phyloP scores from a whole-genome alignment of 2,888 invertebrate species.

The Dusona sp. region DNA sequence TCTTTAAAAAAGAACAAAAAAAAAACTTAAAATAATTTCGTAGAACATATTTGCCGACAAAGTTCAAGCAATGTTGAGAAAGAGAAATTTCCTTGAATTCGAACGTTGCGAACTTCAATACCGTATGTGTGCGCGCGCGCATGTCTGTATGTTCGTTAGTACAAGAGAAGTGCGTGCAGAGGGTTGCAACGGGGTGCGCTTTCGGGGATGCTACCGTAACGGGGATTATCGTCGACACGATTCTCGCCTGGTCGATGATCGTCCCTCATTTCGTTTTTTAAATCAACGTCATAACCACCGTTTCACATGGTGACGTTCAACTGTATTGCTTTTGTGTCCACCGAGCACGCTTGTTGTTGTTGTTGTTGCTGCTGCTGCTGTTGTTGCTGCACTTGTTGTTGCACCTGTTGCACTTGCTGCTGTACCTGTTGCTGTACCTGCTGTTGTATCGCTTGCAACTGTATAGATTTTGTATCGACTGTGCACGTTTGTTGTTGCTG shows the following conservation, averaged over 20 bases:
- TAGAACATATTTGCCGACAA: no score
- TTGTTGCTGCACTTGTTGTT: slow-evolving; percentile 79
- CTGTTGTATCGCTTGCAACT: slow-evolving; percentile 77
- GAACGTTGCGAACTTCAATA: not conserved
- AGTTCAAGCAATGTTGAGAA: no score
- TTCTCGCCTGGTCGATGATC: slow-evolving; percentile 51
- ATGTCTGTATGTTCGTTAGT: slow-evolving; percentile 76
- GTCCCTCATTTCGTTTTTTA: slow-evolving; percentile 66
- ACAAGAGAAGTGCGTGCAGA: slow-evolving; percentile 84
- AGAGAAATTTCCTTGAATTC: not conserved
- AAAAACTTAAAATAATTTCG: no score
- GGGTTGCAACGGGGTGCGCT: slow-evolving; percentile 84
- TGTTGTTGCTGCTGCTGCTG: slow-evolving; percentile 83
- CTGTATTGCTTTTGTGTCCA: slow-evolving; percentile 84
- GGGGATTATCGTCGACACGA: slow-evolving; percentile 74
- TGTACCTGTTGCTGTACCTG: slow-evolving; percentile 79
- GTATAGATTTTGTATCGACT: slow-evolving; percentile 79
- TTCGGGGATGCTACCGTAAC: slow-evolving; percentile 81
- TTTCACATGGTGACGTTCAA: slow-evolving; percentile 84
- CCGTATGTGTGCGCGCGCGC: slow-evolving; percentile 1
- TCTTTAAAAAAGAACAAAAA: no score
- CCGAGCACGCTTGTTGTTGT: slow-evolving; percentile 81
- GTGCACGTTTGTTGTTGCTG: slow-evolving; percentile 83
- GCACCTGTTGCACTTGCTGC: slow-evolving; percentile 79
- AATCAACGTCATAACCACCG: slow-evolving; percentile 63